Conservation (phyloP, 2,888 invertebrate genomes). For the Kryphioiulus occultus region DNA sequence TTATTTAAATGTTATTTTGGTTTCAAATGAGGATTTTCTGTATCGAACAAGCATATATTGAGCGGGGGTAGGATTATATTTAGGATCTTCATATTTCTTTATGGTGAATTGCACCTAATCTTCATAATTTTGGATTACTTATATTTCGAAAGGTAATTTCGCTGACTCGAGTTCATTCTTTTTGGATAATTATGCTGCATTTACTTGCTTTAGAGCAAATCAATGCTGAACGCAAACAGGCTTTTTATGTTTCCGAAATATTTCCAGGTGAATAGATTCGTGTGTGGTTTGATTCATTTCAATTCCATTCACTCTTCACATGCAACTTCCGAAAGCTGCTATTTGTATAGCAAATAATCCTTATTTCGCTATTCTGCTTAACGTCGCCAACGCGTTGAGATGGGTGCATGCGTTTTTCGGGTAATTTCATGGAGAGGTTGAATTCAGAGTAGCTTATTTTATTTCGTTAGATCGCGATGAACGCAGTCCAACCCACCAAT, state of each 20-base stretch:
- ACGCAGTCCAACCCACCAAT: too few species aligned
- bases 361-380: background rate
- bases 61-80: background rate
- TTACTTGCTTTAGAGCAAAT: background rate
- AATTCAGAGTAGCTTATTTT: background rate
- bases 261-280: background rate
- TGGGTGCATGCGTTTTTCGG: background rate
- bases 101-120: background rate
- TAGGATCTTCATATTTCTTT: background rate
- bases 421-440: background rate
- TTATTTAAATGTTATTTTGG: too few species aligned
- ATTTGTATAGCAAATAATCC: conserved; percentile 23
- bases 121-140: background rate
- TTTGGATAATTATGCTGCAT: background rate
- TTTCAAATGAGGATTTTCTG: too few species aligned
- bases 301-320: background rate
- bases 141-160: background rate
- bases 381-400: background rate
- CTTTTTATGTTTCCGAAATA: background rate
- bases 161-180: background rate
- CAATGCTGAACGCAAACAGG: too few species aligned
- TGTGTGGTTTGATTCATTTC: background rate
- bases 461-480: too few species aligned
- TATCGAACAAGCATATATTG: background rate
- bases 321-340: background rate